Percentiles rank a stretch among this genome's conserved stretches.
phyloP scores from a whole-genome alignment of 1,140 invertebrate species.

The Panulirus ornatus region DNA sequence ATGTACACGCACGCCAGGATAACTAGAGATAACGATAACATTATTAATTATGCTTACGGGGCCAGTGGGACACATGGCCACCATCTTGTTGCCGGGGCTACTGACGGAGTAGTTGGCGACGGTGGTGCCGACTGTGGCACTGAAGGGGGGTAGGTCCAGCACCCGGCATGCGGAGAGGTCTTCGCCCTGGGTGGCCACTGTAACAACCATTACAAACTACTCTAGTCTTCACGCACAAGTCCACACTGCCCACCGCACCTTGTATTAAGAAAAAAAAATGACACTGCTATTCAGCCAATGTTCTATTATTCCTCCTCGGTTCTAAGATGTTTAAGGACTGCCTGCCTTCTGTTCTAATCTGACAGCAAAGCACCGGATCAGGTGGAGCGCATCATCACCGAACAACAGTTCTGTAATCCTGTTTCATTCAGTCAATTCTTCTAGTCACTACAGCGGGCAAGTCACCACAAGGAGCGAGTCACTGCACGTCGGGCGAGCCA shows the following conservation, averaged over 20 bases:
- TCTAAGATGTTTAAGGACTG: too few species aligned
- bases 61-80: constrained; percentile 1
- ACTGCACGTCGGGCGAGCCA: constrained; percentile 18
- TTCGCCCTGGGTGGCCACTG: neutral
- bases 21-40: too few species aligned
- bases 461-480: constrained; percentile 18
- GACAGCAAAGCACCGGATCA: too few species aligned
- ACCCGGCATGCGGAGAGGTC: neutral
- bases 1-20: neutral
- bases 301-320: too few species aligned
- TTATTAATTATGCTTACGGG: constrained; percentile 20
- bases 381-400: constrained; percentile 35
- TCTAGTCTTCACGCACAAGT: neutral
- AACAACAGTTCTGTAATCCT: constrained; percentile 26
- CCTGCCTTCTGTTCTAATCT: too few species aligned
- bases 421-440: constrained; percentile 52
- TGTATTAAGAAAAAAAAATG: too few species aligned
- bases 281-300: too few species aligned
- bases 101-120: neutral
- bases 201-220: neutral
- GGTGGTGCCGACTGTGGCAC: neutral
- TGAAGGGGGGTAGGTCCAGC: neutral
- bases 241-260: too few species aligned
- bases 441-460: constrained; percentile 47
- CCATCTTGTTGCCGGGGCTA: constrained; percentile 3